Evolutionary conservation across 2,888 invertebrate genomes (phyloP).

Genomic region (Pediacus dermestoides): DNA sequence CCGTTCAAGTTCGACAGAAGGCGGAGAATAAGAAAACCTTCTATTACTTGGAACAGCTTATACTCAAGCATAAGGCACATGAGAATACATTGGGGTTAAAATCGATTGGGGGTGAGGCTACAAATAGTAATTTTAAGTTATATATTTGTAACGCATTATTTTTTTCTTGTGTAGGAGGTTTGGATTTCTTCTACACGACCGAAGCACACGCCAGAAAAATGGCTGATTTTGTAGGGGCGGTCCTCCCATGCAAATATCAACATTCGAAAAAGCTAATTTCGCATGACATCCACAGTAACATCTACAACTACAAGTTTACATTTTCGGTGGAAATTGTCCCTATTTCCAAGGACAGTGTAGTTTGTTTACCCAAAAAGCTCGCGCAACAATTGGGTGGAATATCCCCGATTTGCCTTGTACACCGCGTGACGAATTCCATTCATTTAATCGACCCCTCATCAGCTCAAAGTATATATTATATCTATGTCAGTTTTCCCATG

Average conservation of each 20-base stretch:
- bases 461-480: slow-evolving; percentile 65
- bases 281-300: slow-evolving; percentile 95
- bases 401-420: slow-evolving; percentile 81
- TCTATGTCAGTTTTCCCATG: slow-evolving; percentile 9
- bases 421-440: slow-evolving; percentile 83
- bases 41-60: slow-evolving; percentile 94
- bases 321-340: slow-evolving; percentile 95
- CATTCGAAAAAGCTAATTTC: slow-evolving; percentile 94
- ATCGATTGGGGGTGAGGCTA: slow-evolving; percentile 33
- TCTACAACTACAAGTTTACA: slow-evolving; percentile 94
- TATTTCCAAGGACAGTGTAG: slow-evolving; percentile 88
- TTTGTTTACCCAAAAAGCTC: slow-evolving; percentile 83
- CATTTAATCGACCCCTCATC: slow-evolving; percentile 90
- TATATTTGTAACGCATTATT: too few relatives aligned
- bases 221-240: slow-evolving; percentile 86
- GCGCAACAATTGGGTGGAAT: slow-evolving; percentile 86
- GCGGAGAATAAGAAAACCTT: slow-evolving; percentile 95
- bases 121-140: too few relatives aligned
- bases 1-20: slow-evolving; percentile 84
- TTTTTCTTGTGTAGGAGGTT: slow-evolving; percentile 54
- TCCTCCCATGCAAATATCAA: slow-evolving; percentile 83
- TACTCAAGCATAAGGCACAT: slow-evolving; percentile 93
- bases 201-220: slow-evolving; percentile 91
- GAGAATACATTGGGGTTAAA: slow-evolving; percentile 83
- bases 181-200: slow-evolving; percentile 91